phyloP scores from a whole-genome alignment of 2,113 vertebrate species.

The Raphicerus campestris region DNA sequence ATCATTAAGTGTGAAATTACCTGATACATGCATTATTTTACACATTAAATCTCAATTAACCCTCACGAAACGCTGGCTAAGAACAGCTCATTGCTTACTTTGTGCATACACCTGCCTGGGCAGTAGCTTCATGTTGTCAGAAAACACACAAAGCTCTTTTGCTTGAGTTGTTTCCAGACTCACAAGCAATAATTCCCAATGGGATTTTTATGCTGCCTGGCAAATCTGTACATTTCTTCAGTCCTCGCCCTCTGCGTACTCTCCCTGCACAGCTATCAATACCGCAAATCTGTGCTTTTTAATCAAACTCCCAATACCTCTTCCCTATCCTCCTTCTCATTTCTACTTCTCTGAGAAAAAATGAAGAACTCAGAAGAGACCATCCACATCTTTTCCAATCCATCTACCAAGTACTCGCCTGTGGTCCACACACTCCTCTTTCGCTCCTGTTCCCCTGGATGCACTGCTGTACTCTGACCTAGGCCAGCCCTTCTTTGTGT shows the following conservation, averaged over 20 bases:
- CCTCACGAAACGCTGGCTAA: neutral
- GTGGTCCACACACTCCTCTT: neutral
- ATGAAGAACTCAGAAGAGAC: neutral
- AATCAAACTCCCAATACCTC: neutral
- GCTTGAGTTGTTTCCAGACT: neutral
- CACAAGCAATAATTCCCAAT: neutral
- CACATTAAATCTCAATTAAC: neutral
- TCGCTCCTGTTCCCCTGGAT: neutral
- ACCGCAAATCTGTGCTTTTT: neutral
- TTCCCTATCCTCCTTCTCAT: too few relatives aligned
- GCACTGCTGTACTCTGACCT: rapidly evolving
- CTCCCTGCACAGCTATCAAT: neutral
- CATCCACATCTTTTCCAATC: neutral
- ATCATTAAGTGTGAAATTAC: neutral
- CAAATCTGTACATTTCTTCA: neutral
- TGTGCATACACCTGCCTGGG: neutral
- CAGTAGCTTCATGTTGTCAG: neutral
- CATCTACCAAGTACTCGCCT: neutral
- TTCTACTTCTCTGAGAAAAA: neutral
- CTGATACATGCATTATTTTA: neutral
- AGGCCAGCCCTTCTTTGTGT: neutral
- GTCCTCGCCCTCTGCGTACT: neutral
- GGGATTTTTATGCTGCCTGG: neutral
- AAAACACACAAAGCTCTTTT: neutral
- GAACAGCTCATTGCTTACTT: too few relatives aligned